Base-by-base conservation (phyloP, 1,140 invertebrate species). In the Drosophila littoralis region DNA sequence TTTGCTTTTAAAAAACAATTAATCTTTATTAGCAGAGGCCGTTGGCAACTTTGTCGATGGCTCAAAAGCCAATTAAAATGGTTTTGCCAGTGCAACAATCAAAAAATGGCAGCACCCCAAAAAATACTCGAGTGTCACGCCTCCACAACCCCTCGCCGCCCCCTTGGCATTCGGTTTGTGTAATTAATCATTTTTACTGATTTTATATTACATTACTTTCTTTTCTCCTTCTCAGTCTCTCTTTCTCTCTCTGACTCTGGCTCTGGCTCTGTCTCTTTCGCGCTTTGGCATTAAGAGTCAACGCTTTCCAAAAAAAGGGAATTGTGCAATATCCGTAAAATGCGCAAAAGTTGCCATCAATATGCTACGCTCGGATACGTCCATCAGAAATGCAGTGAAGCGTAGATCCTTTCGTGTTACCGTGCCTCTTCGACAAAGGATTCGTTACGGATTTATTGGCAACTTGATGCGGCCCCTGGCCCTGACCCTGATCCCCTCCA, bases 321-420 rank as follows among this genome's bases (percentile, higher is more conserved):
- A 89, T 89, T 89, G 84, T 89, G 84, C 84, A 89, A 89, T 89
- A 89, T 89, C 84, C 84, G 84, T 89, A 89, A 89, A 89, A 89
- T 89, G 80, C 81, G 84, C 79, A 89, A 89, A 89, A 89, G 77
- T 89, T 89, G 84, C 84, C 85, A 89, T 89, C 84, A 89, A 89
- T 89, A 89, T 89, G 85, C 84, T 89, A 89, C 84, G 84, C 84
- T 89, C 84, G 84, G 84, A 89, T 89, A 89, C 84, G 84, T 89
- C 84, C 85, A 89, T 89, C 84, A 89, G 79, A 89, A 89, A 89
- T 89, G 81, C 84, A 89, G 69, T 84, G 80, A 89, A 90, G 84
- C 84, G 84, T 81, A 84, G 85, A 89, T 89, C 84, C 84, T 89
- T 89, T 81, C 80, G 77, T 84, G 82, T 79, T 75, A 70, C 52